Evolutionary conservation across 2,888 invertebrate genomes (phyloP).

Genomic region (Euclidia mi): DNA sequence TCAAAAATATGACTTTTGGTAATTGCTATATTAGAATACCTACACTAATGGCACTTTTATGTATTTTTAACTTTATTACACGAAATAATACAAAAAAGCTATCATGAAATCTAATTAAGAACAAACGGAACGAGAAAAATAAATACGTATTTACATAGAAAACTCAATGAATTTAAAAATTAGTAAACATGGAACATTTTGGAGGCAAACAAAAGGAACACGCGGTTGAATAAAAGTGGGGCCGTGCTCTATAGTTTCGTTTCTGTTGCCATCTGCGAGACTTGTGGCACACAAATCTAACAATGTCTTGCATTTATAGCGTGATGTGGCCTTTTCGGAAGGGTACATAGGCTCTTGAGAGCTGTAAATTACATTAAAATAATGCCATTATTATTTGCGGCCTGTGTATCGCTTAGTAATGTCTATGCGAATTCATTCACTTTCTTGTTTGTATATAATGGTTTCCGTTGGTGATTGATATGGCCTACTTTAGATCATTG

Average conservation of each 20-base stretch:
- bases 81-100: too few relatives aligned
- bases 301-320: conserved; percentile 66
- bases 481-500: too few relatives aligned
- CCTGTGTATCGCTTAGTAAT: background rate
- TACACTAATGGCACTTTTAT: too few relatives aligned
- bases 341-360: background rate
- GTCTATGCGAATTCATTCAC: too few relatives aligned
- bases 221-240: conserved; percentile 61
- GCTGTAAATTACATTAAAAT: conserved; percentile 10
- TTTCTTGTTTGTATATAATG: too few relatives aligned
- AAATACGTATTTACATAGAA: too few relatives aligned
- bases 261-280: conserved; percentile 43
- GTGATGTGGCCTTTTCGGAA: conserved; percentile 17
- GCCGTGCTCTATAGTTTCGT: conserved; percentile 62
- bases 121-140: too few relatives aligned
- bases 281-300: conserved; percentile 69
- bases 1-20: too few relatives aligned
- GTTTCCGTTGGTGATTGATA: too few relatives aligned
- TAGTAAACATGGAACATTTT: conserved; percentile 21
- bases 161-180: conserved; percentile 3
- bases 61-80: too few relatives aligned
- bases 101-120: too few relatives aligned
- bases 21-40: too few relatives aligned
- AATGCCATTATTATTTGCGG: background rate
- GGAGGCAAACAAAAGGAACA: conserved; percentile 58